Evolutionary conservation across 2,113 vertebrate species (phyloP).

Genomic region (Terrapene triunguis): DNA sequence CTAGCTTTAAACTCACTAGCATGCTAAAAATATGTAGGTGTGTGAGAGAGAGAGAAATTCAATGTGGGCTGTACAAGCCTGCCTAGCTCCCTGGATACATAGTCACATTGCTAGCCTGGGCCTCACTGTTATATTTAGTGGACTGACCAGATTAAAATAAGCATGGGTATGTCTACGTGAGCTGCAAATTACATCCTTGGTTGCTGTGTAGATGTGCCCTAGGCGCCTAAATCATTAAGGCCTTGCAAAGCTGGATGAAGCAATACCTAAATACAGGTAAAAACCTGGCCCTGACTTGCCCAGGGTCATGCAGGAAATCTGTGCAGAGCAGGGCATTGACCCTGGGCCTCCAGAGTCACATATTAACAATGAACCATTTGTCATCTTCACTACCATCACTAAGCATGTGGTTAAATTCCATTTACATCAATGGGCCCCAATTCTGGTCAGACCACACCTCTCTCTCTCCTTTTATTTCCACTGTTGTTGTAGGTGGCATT

Average conservation of each 20-base stretch:
- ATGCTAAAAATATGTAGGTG: neutral
- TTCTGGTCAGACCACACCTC: fast-evolving
- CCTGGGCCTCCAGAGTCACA: neutral
- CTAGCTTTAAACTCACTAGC: neutral
- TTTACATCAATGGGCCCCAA: neutral
- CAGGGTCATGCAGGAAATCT: neutral
- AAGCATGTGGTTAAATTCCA: neutral
- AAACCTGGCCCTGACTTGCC: neutral
- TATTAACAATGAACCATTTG: neutral
- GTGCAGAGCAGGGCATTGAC: neutral
- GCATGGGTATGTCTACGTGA: neutral
- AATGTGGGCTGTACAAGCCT: neutral
- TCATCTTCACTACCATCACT: neutral
- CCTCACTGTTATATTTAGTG: neutral
- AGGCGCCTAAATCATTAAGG: too few relatives aligned
- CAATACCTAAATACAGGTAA: neutral
- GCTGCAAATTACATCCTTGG: neutral
- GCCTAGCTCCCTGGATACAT: neutral
- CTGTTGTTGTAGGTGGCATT: neutral
- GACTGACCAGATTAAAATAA: neutral
- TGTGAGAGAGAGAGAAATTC: neutral
- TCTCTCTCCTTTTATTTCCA: neutral
- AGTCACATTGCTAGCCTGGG: neutral
- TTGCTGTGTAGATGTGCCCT: neutral
- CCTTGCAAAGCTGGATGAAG: neutral